Conservation (phyloP, 2,888 invertebrate species). For the Pammene fasciana region DNA sequence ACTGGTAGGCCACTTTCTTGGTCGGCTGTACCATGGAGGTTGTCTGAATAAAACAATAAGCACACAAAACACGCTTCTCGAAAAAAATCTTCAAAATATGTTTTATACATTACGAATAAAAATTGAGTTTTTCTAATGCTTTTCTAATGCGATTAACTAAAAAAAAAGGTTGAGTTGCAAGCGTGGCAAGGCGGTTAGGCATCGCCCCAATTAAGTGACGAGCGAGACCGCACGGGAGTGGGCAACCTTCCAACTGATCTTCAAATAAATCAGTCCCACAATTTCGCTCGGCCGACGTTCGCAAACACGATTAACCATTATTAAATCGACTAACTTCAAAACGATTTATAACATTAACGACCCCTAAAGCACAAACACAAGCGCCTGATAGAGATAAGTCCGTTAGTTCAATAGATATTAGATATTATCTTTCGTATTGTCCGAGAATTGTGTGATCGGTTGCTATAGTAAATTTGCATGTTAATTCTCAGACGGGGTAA, state of each 20-base stretch:
- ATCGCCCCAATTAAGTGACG: slow-evolving; percentile 18
- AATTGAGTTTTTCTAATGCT: no score
- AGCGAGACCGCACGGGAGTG: slow-evolving; percentile 46
- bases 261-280: slow-evolving; percentile 70
- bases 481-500: slow-evolving; percentile 12
- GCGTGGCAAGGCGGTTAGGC: slow-evolving; percentile 10
- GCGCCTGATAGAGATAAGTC: slow-evolving; percentile 13
- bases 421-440: slow-evolving; percentile 12
- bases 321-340: slow-evolving; percentile 64
- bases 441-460: slow-evolving; percentile 15
- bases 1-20: no score
- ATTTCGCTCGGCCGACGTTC: slow-evolving; percentile 62
- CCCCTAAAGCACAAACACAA: slow-evolving; percentile 44
- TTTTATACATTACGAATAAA: no score
- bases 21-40: no score
- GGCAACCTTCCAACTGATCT: slow-evolving; percentile 70
- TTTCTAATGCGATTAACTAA: slow-evolving; percentile 6
- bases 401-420: slow-evolving; percentile 18
- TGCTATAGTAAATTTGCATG: slow-evolving; percentile 16
- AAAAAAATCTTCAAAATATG: no score
- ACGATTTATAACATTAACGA: slow-evolving; percentile 51
- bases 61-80: no score
- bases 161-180: slow-evolving; percentile 15
- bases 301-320: slow-evolving; percentile 71
- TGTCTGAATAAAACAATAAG: no score